Base-by-base conservation (phyloP, 2,797 vertebrate species). In the Phrynocephalus guinanensis region DNA sequence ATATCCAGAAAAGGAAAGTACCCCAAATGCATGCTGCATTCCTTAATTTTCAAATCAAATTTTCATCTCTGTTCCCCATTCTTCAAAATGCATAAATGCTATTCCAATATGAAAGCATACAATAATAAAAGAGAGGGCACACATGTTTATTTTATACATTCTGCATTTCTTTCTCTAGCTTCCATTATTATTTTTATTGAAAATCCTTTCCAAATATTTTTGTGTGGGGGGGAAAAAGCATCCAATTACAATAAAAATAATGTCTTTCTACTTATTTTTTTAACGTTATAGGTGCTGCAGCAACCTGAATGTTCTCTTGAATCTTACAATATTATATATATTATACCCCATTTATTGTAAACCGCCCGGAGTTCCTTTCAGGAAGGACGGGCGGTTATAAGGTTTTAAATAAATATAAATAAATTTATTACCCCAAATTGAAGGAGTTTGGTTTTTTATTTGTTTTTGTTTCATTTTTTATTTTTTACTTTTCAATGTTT, bases 281-380 rank as follows among this genome's bases (percentile, higher is more conserved):
- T 82, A 85, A 68, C 87, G 80, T 73, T 33, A 68, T 26, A 79
- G 92, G 95, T 94, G 86, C 93, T 90, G 91, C 95, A 94, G 94
- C 91, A 94, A 92, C 94, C 87, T 90, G 13, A 72, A 90, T 88
- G 88, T 50, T 88, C 15, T 1, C 86, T 91, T 52, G 79, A 91
- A 79, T 84, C 91, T 91, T 92, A 82, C 71, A 92, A 33, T 90
- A 88, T 91, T 91, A n/a, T n/a, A n/a, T n/a, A n/a, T n/a, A n/a
- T n/a, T n/a, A n/a, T n/a, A n/a, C n/a, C n/a, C n/a, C n/a, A n/a
- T n/a, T n/a, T n/a, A n/a, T n/a, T n/a, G n/a, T n/a, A n/a, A n/a
- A n/a, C n/a, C n/a, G n/a, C n/a, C n/a, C n/a, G n/a, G n/a, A n/a
- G n/a, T n/a, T n/a, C n/a, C n/a, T n/a, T n/a, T n/a, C n/a, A n/a